Evolutionary conservation across 2,888 invertebrate genomes (phyloP), one percentile per base, ranked within the genome.

Genomic region (Cataglyphis cursor): DNA sequence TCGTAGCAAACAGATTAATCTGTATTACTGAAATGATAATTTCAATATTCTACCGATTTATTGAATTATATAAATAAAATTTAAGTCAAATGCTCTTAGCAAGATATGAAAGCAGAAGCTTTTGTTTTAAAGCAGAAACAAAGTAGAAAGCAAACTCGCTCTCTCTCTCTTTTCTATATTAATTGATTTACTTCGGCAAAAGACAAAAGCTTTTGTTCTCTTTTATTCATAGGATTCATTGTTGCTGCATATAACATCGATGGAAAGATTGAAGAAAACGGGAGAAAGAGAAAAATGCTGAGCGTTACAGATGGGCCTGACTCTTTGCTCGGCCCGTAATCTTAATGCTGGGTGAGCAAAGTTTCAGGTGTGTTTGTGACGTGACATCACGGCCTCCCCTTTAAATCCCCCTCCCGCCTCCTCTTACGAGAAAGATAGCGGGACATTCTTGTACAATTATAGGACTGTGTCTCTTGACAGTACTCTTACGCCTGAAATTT

Each of bases 321-420:
- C 97, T 97, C 96, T 96, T 97, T 97, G 97, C 97, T 97, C 97
- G 96, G 96, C 97, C 97, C 97, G 96, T 96, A 91, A 95, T 38
- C 51, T 66, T 82, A 82, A 82, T 18, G 41, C 95, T 95, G 97
- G 97, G 97, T 97, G 97, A 97, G 97, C 97, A 97, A 97, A 97
- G 97, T 97, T 97, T 97, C 97, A 97, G 97, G 97, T 97, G 97
- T 97, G 97, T 97, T 96, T 86, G 94, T 92, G 90, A 86, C 91
- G 83, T 75, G 6, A 73, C 90, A 18, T 83, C 86, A 28, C 75
- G 41, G 15, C 44, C 35, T 15, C 21, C 31, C 3, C 51, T 15
- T 15, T 24, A 3, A n/a, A 12, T 66, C 38, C 9, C 21, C 9
- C 35, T 41, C 65, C 21, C 12, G 8, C 12, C 10, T n/a, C 12